These are phyloP conservation scores for Otus sunia DNA, from an alignment of 2,113 vertebrate species.

Conservation along the genomic window DNA sequence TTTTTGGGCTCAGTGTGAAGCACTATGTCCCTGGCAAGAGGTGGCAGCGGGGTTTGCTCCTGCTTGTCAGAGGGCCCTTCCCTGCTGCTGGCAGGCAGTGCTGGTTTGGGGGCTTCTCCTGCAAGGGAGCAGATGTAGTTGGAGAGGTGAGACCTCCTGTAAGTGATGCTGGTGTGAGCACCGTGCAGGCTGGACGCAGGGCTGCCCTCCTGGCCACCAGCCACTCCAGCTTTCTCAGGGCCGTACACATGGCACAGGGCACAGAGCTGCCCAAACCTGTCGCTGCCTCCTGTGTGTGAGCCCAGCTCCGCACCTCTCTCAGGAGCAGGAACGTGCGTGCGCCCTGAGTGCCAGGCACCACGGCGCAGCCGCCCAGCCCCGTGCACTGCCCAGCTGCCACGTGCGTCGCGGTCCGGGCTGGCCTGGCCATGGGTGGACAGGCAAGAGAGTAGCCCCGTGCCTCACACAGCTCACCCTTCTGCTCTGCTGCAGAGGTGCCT, in stretches of 20 bases:
- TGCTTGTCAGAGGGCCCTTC: neutral
- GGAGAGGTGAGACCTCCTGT: neutral
- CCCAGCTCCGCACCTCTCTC: neutral
- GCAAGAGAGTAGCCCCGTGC: neutral
- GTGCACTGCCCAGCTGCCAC: neutral
- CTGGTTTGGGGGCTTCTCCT: neutral
- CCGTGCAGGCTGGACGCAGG: neutral
- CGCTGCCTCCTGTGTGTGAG: rapidly evolving
- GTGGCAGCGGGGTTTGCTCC: neutral
- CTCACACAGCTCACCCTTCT: rapidly evolving
- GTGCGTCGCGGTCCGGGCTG: rapidly evolving
- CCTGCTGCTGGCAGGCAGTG: neutral
- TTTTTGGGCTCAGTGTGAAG: neutral
- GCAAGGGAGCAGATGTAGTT: neutral
- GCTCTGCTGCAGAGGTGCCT: neutral
- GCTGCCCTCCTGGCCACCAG: neutral
- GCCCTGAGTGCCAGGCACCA: neutral
- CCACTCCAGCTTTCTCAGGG: neutral
- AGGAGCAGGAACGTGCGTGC: rapidly evolving
- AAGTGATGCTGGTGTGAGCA: rapidly evolving
- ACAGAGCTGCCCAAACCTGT: neutral
- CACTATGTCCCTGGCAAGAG: neutral
- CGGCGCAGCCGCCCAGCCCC: rapidly evolving
- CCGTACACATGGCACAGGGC: rapidly evolving
- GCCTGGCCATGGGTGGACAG: rapidly evolving